Percentiles rank a stretch among this genome's conserved stretches.
Conservation (phyloP, 2,888 invertebrate genomes). For the Ornithoptera priamus region DNA sequence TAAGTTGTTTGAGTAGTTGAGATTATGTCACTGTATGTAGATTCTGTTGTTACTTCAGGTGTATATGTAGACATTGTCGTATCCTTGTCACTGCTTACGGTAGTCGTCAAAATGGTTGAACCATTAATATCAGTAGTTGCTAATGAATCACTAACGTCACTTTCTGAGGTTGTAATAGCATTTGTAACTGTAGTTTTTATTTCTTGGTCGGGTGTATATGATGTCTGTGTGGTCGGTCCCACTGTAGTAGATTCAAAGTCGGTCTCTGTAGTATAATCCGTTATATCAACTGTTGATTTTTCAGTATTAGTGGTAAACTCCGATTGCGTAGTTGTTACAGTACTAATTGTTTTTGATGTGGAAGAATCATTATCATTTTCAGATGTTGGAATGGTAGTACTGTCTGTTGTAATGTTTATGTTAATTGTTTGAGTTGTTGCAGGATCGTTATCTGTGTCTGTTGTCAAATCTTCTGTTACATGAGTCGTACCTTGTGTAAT, state of each 20-base stretch:
- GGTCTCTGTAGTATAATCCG: neutral
- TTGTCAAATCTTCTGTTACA: constrained; percentile 5
- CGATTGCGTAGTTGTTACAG: neutral
- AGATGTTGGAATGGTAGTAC: neutral
- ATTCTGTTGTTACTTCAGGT: neutral
- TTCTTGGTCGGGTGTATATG: constrained; percentile 1
- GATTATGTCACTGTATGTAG: neutral
- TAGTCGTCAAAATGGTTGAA: neutral
- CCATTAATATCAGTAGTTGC: neutral
- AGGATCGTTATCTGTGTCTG: neutral
- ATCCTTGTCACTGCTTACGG: neutral
- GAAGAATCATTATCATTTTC: neutral
- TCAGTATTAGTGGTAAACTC: neutral
- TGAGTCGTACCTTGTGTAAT: neutral
- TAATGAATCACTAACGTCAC: neutral
- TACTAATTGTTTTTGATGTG: neutral
- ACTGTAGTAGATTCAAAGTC: constrained; percentile 2
- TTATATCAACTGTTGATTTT: constrained; percentile 1
- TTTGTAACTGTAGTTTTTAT: constrained; percentile 3
- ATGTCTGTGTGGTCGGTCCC: constrained; percentile 5
- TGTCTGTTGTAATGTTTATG: constrained; percentile 1
- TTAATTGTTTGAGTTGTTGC: neutral
- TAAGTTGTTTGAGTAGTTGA: constrained; percentile 1
- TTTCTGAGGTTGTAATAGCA: constrained; percentile 3
- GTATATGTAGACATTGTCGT: neutral